These are phyloP conservation scores for Acrobasis suavella DNA, from an alignment of 2,888 invertebrate species.

Conservation along the genomic window DNA sequence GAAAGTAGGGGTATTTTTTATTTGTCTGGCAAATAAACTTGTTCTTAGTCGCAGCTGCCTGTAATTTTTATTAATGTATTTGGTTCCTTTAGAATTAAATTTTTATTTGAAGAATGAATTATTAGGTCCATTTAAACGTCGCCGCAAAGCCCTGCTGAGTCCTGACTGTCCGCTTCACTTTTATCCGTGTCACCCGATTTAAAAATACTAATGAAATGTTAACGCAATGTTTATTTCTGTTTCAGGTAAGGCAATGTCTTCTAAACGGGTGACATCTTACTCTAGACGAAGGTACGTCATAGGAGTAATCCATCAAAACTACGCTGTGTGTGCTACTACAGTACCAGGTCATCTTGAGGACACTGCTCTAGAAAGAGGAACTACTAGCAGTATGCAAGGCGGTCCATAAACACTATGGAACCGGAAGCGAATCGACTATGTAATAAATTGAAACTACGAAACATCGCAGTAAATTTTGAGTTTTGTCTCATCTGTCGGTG, in stretches of 20 bases:
- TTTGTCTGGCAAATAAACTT: no score
- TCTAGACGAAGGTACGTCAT: conserved; percentile 64
- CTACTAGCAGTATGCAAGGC: not conserved
- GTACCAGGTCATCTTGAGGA: not conserved
- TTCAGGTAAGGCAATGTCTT: conserved; percentile 80
- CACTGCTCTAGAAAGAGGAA: conserved; percentile 11
- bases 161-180: not conserved
- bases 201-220: conserved; percentile 9
- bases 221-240: conserved; percentile 53
- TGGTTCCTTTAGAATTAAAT: not conserved
- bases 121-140: not conserved
- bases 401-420: no score
- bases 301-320: conserved; percentile 55
- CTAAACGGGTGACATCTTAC: conserved; percentile 70
- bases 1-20: no score
- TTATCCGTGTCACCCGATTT: conserved; percentile 6
- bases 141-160: conserved; percentile 24
- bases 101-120: not conserved
- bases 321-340: conserved; percentile 9
- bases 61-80: not conserved
- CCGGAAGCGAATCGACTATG: no score
- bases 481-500: no score
- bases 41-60: no score
- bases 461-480: no score
- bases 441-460: no score